Evolutionary conservation across 1,140 invertebrate genomes (phyloP), one percentile per base, ranked within the genome.

Genomic region (Pissodes strobi): DNA sequence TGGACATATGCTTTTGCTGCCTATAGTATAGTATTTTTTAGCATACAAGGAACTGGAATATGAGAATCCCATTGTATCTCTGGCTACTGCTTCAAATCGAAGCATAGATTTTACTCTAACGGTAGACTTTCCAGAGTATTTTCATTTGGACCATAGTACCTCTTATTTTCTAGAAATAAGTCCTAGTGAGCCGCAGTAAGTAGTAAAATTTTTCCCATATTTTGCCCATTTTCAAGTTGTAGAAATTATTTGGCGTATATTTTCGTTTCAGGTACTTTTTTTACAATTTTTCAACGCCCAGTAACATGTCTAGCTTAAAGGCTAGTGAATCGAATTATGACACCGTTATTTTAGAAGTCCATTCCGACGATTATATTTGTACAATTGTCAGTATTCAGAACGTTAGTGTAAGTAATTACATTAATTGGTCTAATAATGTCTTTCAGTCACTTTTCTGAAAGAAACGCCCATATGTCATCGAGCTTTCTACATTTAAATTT

Each of bases 371-470:
- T 73, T 79, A 83, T 21, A 79, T 83, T 6, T 92, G 90, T 72
- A 87, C 88, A 76, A 83, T 86, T 5, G 82, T 91, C 2, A 90
- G 89, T 18, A 85, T 92, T 70, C 90, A 91, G 75, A 87, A 89
- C 74, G 82, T 84, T 41, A 84, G 84, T 65, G 88, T 90, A 79
- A 82, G 84, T 80, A 51, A n/a, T n/a, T n/a, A n/a, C n/a, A n/a
- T n/a, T n/a, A n/a, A n/a, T n/a, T n/a, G n/a, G n/a, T n/a, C n/a
- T n/a, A n/a, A n/a, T n/a, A n/a, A n/a, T n/a, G n/a, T n/a, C n/a
- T n/a, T n/a, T n/a, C n/a, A n/a, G n/a, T n/a, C n/a, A n/a, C n/a
- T n/a, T n/a, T n/a, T n/a, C n/a, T n/a, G n/a, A n/a, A n/a, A n/a
- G n/a, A n/a, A n/a, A n/a, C n/a, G n/a, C n/a, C n/a, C n/a, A n/a